phyloP scores from a whole-genome alignment of 2,113 vertebrate genomes.

The Macrotis lagotis region DNA sequence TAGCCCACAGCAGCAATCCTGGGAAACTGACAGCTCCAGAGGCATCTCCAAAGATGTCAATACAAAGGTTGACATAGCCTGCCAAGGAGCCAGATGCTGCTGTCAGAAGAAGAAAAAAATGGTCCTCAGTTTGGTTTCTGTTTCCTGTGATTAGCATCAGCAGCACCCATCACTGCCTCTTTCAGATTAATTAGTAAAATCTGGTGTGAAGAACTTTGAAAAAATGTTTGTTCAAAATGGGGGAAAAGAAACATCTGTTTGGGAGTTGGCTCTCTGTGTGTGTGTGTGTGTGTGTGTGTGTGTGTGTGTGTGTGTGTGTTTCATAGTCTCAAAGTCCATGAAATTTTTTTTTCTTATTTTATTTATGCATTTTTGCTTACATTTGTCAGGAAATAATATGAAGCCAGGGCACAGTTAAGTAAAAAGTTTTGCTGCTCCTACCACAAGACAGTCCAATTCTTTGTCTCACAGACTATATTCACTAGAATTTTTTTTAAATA shows the following conservation, averaged over 20 bases:
- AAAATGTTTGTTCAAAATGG: constrained; percentile 66
- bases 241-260: constrained; percentile 71
- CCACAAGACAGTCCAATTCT: constrained; percentile 14
- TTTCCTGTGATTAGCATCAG: constrained; percentile 64
- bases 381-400: constrained; percentile 48
- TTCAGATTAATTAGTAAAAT: constrained; percentile 78
- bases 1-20: background rate
- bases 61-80: constrained; percentile 58
- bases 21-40: constrained; percentile 37
- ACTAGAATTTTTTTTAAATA: background rate
- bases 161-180: constrained; percentile 19
- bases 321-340: constrained; percentile 51
- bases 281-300: background rate
- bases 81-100: constrained; percentile 67
- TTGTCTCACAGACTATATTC: background rate
- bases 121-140: constrained; percentile 21
- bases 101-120: constrained; percentile 68
- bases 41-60: constrained; percentile 28
- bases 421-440: constrained; percentile 2
- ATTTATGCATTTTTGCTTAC: constrained; percentile 12
- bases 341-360: constrained; percentile 8
- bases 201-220: constrained; percentile 69
- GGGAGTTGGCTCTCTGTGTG: background rate
- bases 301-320: background rate
- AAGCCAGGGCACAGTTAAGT: constrained; percentile 2